Conservation (phyloP, 2,888 invertebrate species). For the Cloeon dipterum region DNA sequence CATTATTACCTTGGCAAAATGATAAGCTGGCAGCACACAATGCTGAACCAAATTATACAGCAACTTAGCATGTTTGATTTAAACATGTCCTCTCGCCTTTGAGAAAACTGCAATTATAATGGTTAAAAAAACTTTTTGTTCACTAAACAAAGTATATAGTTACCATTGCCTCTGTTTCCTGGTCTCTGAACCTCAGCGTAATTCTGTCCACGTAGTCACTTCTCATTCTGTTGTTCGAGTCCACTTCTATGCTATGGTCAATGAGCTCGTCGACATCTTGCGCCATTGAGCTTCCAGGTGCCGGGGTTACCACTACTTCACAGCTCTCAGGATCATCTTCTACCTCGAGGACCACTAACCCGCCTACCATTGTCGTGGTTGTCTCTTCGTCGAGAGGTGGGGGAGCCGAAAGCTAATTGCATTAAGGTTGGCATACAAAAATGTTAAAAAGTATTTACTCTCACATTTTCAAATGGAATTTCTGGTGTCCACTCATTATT, state of each 20-base stretch:
- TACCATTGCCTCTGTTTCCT: constrained; percentile 56
- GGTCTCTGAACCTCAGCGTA: constrained; percentile 68
- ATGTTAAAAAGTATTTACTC: constrained; percentile 9
- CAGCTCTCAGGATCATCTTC: constrained; percentile 1
- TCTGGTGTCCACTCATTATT: constrained; percentile 76
- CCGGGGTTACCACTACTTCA: not conserved
- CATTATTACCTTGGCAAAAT: constrained; percentile 40
- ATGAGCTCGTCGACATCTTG: constrained; percentile 52
- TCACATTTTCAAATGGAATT: constrained; percentile 76
- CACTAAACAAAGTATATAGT: not conserved
- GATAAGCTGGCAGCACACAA: constrained; percentile 51
- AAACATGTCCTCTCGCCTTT: constrained; percentile 76
- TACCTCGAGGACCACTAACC: not conserved
- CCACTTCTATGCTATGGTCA: constrained; percentile 68
- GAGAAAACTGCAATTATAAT: constrained; percentile 36
- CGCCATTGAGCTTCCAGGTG: not conserved
- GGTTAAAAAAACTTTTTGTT: constrained; percentile 1
- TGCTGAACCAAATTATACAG: constrained; percentile 74
- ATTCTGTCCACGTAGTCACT: constrained; percentile 66
- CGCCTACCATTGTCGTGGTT: not conserved
- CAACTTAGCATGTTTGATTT: constrained; percentile 87
- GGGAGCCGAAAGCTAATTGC: not conserved
- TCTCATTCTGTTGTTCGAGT: constrained; percentile 71
- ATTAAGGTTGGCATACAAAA: not conserved
- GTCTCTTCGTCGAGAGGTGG: constrained; percentile 4